Evolutionary conservation across 2,797 vertebrate species (phyloP).

Genomic region (Eidolon dupreanum): DNA sequence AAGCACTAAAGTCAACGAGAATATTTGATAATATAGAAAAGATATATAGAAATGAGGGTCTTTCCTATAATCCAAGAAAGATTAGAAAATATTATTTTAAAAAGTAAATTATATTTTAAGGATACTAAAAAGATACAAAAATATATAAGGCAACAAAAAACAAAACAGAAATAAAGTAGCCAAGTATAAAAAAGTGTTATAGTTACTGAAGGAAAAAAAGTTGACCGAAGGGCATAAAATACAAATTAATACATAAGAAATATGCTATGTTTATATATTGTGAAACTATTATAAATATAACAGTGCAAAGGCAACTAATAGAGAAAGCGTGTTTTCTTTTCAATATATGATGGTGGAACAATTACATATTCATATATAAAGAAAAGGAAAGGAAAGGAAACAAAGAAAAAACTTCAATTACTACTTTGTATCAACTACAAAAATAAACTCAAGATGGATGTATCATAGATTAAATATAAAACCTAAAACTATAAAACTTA

Average conservation of each 20-base stretch:
- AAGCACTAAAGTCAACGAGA: background rate
- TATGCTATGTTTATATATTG: background rate
- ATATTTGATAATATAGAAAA: constrained; percentile 42
- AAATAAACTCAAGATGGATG: background rate
- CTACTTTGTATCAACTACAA: background rate
- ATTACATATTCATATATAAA: background rate
- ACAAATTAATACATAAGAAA: background rate
- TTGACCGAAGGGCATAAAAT: background rate
- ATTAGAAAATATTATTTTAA: background rate
- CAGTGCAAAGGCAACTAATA: background rate
- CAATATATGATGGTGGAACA: background rate
- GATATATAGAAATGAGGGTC: background rate
- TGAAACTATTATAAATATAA: constrained; percentile 18
- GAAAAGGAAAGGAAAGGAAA: background rate
- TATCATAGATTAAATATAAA: background rate
- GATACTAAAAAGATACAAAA: background rate
- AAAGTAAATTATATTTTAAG: background rate
- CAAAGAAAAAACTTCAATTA: background rate
- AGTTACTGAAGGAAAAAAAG: background rate
- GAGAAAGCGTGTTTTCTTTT: background rate
- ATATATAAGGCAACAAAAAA: background rate
- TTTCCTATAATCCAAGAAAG: background rate
- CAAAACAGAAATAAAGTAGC: background rate
- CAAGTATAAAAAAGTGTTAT: background rate
- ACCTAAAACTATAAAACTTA: background rate